phyloP scores from a whole-genome alignment of 37 sponge, comb jelly and placozoan species.

The Ianthella basta region DNA sequence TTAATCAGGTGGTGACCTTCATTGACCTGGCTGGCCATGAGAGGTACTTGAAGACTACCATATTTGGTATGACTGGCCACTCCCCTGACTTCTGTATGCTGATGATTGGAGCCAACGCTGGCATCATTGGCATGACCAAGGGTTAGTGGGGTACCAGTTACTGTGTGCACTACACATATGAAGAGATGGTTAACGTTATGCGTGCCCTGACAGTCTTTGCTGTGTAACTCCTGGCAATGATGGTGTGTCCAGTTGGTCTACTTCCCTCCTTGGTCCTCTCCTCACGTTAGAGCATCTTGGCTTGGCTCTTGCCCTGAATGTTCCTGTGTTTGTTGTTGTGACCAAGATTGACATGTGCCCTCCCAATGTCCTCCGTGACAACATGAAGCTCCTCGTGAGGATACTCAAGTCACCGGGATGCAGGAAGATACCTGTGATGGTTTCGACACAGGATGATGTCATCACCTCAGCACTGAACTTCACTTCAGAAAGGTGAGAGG shows the following conservation, averaged over 20 bases:
- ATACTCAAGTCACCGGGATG: constrained; percentile 98
- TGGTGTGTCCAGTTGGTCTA: neutral
- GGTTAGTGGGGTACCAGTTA: constrained; percentile 36
- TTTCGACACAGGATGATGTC: constrained; percentile 90
- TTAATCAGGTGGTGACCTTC: constrained; percentile 91
- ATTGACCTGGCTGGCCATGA: constrained; percentile 98
- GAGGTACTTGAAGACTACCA: constrained; percentile 95
- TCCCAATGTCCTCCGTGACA: constrained; percentile 95
- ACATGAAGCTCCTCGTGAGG: constrained; percentile 85
- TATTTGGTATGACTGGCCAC: constrained; percentile 99
- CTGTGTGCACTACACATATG: no score
- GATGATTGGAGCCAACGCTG: constrained; percentile 95
- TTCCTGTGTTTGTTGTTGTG: constrained; percentile 99
- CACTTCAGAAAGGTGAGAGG: constrained; percentile 86
- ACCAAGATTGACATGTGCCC: constrained; percentile 99
- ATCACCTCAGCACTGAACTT: constrained; percentile 96
- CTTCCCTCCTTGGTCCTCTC: neutral
- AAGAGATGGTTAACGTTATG: neutral
- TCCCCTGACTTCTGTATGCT: constrained; percentile 99
- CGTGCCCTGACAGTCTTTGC: neutral
- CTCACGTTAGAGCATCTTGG: constrained; percentile 87
- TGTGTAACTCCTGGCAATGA: neutral
- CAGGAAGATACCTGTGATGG: constrained; percentile 94
- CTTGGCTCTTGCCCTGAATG: constrained; percentile 93
- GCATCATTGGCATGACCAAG: constrained; percentile 94